phyloP scores from a whole-genome alignment of 1,140 invertebrate genomes.

The Apolygus lucorum region DNA sequence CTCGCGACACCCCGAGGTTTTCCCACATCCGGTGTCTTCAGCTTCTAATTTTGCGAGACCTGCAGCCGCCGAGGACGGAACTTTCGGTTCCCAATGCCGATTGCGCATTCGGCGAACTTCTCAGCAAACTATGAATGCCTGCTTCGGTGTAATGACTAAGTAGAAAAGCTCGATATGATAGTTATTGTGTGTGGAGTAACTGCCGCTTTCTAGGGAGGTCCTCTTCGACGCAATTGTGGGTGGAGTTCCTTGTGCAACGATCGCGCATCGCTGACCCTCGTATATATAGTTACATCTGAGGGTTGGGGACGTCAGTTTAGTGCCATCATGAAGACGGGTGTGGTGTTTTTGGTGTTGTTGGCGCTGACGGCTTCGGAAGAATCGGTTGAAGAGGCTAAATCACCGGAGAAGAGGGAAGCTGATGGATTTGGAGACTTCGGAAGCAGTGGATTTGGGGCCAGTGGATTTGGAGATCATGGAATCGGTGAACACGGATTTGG shows the following conservation, averaged over 20 bases:
- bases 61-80: no score
- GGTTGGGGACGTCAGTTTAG: not conserved
- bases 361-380: not conserved
- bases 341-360: constrained; percentile 3
- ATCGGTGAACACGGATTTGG: constrained; percentile 6
- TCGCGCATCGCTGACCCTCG: not conserved
- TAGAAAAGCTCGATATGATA: not conserved
- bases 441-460: constrained; percentile 14
- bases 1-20: no score
- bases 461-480: not conserved
- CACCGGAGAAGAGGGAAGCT: constrained; percentile 16
- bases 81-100: no score
- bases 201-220: not conserved
- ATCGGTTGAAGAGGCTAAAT: constrained; percentile 9
- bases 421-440: not conserved
- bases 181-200: not conserved
- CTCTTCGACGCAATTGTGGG: not conserved
- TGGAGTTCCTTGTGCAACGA: not conserved
- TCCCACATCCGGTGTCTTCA: no score
- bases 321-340: constrained; percentile 2
- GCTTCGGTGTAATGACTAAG: no score
- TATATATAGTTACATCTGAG: not conserved
- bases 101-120: no score
- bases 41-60: no score
- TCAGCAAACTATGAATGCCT: no score